Evolutionary conservation across 2,888 invertebrate genomes (phyloP).

Genomic region (Chloroclystis v-ata): DNA sequence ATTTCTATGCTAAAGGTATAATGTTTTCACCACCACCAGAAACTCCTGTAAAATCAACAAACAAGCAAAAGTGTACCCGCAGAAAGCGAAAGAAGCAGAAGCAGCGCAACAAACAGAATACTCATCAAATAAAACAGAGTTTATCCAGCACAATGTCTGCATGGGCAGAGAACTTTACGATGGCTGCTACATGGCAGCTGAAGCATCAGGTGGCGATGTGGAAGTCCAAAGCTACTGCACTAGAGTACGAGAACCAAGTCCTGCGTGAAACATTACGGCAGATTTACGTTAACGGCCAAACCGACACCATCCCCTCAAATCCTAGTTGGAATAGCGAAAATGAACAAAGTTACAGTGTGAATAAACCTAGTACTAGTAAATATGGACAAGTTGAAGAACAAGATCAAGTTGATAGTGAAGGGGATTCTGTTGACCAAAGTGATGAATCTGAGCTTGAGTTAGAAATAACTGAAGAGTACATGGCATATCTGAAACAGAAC

Average conservation of each 20-base stretch:
- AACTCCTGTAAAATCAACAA: conserved; percentile 27
- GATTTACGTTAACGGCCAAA: conserved; percentile 34
- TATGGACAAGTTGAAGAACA: background rate
- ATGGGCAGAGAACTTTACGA: conserved; percentile 61
- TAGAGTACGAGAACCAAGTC: conserved; percentile 78
- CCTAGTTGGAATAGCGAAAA: conserved; percentile 6
- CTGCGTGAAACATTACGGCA: conserved; percentile 70
- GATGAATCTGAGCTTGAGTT: conserved; percentile 41
- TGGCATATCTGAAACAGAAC: conserved; percentile 79
- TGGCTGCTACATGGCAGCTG: conserved; percentile 69
- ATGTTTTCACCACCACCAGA: conserved; percentile 46
- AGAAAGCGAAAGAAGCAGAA: conserved; percentile 42
- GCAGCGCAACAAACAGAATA: conserved; percentile 19
- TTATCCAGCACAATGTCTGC: conserved; percentile 52
- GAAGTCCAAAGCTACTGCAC: conserved; percentile 77
- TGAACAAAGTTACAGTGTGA: conserved; percentile 10
- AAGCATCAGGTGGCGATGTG: conserved; percentile 79
- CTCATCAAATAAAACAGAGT: conserved; percentile 31
- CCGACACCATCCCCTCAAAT: background rate
- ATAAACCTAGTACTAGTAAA: conserved; percentile 2
- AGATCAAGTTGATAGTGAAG: conserved; percentile 4
- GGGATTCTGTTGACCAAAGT: conserved; percentile 22
- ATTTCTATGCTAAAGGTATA: conserved; percentile 1
- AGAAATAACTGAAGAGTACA: conserved; percentile 80
- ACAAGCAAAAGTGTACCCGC: conserved; percentile 27